Evolutionary conservation across 1,140 invertebrate species (phyloP).

Genomic region (Nephila pilipes): DNA sequence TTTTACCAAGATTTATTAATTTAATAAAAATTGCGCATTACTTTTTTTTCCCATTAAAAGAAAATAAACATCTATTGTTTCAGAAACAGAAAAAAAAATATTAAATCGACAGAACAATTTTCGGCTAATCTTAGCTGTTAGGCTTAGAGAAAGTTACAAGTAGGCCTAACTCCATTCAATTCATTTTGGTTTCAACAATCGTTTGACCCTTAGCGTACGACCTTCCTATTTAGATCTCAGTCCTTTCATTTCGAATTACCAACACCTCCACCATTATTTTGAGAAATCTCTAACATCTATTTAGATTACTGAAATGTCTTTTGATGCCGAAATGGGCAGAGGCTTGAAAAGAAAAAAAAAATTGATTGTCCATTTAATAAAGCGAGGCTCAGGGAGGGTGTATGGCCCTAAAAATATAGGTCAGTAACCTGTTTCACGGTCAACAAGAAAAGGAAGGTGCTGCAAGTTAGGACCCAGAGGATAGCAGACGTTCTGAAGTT

Average conservation of each 20-base stretch:
- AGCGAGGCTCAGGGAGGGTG: constrained; percentile 38
- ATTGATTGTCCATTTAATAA: constrained; percentile 21
- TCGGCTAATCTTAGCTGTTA: neutral
- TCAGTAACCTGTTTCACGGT: constrained; percentile 66
- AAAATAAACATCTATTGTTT: no score
- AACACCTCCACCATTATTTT: neutral
- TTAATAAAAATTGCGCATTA: no score
- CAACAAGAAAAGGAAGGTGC: constrained; percentile 33
- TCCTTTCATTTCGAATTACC: neutral
- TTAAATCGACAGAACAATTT: neutral
- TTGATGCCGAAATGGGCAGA: neutral
- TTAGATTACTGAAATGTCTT: neutral
- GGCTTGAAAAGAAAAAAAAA: neutral
- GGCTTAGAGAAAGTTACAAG: constrained; percentile 1
- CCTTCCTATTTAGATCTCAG: neutral
- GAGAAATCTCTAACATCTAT: constrained; percentile 14
- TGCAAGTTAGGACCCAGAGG: neutral
- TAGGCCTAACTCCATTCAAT: neutral
- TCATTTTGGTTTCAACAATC: neutral
- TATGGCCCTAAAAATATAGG: constrained; percentile 59
- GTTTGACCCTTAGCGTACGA: neutral
- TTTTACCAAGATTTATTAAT: no score
- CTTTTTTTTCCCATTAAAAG: no score
- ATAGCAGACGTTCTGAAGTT: neutral
- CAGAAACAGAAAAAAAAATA: no score